Base-by-base conservation (phyloP, 2,888 invertebrate genomes). In the Taenaris catops region DNA sequence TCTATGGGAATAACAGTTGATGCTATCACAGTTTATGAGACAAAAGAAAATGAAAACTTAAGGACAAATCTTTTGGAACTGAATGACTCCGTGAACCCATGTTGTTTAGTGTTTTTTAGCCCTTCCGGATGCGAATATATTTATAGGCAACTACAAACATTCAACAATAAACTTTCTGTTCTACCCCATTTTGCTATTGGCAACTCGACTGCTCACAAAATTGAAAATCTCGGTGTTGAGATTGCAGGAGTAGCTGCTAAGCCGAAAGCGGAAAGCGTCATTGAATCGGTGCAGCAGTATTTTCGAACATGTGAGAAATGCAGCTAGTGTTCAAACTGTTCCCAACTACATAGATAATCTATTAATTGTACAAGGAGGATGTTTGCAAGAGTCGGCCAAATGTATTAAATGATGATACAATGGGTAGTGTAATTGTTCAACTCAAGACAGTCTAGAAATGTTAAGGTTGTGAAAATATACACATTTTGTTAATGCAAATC, bases 101-200 rank as follows among this genome's bases (percentile, higher is more conserved):
- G 67, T 19, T 75, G 80, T 37, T 55, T 84, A 59, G 79, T 83
- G 27, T 84, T 84, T 55, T 86, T 86, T 43, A 83, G 84, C 40
- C 84, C 84, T 0, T 84, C 84, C 0, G 84, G 84, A 0, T 81
- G 79, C 32, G 83, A 84, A 44, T 83, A 84, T 47, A 68, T 74
- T 8, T 66, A 81, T 46, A 52, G 81, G 2, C 74, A 76, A 45
- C 63, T 84, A 12, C 83, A 83, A 48, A 81, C 83, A 0, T 75
- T 83, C 40, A 65, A 51, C 44, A 81, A 80, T 45, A 56, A 47
- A 6, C 63, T 84, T 1, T 64, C 65, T 0, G 47, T 46, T 18
- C 51, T 84, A 4, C 84, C 84, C 1, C 73, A 74, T 40, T 84
- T 84, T 55, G 84, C 84, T 4, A 84, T 84, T 19, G 84, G 84